phyloP scores from a whole-genome alignment of 2,113 vertebrate genomes.

The Nesogale talazaci region DNA sequence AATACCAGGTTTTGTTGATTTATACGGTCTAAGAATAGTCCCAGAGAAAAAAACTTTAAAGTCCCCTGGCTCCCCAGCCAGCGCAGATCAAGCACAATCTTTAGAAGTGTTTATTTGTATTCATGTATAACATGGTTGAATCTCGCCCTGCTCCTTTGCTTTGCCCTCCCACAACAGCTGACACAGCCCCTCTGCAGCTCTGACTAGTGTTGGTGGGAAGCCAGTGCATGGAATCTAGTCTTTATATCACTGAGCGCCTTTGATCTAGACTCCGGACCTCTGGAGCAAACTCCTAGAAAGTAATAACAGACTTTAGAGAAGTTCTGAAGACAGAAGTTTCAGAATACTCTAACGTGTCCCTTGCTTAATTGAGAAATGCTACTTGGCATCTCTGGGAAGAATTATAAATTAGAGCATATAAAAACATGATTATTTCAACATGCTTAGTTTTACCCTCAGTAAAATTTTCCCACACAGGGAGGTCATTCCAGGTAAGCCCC shows the following conservation, averaged over 20 bases:
- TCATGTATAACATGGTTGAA: too few relatives aligned
- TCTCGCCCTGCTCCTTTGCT: too few relatives aligned
- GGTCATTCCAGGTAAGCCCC: background rate
- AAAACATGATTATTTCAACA: background rate
- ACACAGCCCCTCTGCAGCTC: rapidly evolving
- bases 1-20: background rate
- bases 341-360: background rate
- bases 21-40: background rate
- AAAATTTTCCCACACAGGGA: background rate
- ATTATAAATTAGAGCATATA: background rate
- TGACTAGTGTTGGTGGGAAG: conserved; percentile 56
- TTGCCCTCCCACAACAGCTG: background rate
- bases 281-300: background rate
- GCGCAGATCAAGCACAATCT: background rate
- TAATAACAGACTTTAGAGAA: rapidly evolving
- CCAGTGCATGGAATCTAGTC: conserved; percentile 49
- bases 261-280: background rate
- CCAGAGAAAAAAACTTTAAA: background rate
- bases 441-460: background rate
- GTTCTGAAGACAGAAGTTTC: background rate
- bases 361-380: background rate
- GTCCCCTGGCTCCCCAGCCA: background rate
- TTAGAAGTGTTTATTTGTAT: rapidly evolving
- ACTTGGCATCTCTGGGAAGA: background rate
- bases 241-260: background rate